These are phyloP conservation scores for Rhadinocentrus ornatus DNA, from an alignment of 2,797 vertebrate genomes.

Conservation along the genomic window DNA sequence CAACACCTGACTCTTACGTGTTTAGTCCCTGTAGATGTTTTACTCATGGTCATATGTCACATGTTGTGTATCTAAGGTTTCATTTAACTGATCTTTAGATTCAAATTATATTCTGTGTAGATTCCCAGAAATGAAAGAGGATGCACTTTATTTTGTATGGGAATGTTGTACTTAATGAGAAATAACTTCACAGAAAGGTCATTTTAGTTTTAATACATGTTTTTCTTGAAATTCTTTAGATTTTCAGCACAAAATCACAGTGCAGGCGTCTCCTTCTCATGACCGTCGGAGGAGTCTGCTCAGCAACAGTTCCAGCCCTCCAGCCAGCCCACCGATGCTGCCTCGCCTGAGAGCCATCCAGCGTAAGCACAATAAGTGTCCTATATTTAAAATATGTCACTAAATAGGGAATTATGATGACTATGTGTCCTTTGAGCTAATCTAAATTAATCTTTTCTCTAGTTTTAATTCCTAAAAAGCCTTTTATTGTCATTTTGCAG, in stretches of 20 bases:
- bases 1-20: background rate
- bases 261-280: slow-evolving; percentile 95
- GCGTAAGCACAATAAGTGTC: slow-evolving; percentile 78
- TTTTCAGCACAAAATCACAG: slow-evolving; percentile 99
- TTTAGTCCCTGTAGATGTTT: too few relatives aligned
- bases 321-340: slow-evolving; percentile 91
- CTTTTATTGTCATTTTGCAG: slow-evolving; percentile 72
- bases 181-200: background rate
- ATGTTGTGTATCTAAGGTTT: background rate
- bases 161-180: background rate
- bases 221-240: slow-evolving; percentile 76
- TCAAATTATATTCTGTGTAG: background rate
- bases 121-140: background rate
- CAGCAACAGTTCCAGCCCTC: slow-evolving; percentile 91
- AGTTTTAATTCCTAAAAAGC: background rate
- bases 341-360: slow-evolving; percentile 97
- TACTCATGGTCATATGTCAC: background rate
- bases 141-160: background rate
- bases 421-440: too few relatives aligned
- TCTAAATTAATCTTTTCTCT: background rate
- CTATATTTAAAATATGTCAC: background rate
- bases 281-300: slow-evolving; percentile 93
- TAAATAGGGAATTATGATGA: background rate
- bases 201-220: background rate
- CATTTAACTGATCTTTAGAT: too few relatives aligned